phyloP scores from a whole-genome alignment of 2,113 vertebrate species.

The Cynopterus brachyotis region DNA sequence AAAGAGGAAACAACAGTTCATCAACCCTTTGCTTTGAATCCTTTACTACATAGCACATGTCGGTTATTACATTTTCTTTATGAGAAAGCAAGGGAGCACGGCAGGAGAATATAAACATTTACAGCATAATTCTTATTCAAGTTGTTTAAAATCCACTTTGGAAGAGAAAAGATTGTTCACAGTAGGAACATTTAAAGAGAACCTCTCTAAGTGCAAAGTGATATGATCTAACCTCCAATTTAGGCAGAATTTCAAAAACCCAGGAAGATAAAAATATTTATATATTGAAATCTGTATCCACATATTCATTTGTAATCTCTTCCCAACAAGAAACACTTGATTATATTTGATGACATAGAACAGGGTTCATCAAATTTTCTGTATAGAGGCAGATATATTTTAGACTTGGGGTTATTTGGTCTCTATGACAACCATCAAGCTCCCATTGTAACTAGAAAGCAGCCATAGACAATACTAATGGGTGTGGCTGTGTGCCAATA shows the following conservation, averaged over 20 bases:
- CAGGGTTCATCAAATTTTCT: not conserved
- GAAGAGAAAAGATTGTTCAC: constrained; percentile 38
- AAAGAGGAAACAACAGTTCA: not conserved
- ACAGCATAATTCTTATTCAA: constrained; percentile 50
- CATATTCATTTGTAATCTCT: not conserved
- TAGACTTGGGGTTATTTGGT: not conserved
- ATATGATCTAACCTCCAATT: not conserved
- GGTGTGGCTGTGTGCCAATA: not conserved
- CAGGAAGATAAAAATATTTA: not conserved
- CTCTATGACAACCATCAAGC: not conserved
- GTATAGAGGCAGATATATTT: not conserved
- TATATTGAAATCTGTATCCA: not conserved
- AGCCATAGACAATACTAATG: not conserved
- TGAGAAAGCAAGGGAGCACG: not conserved
- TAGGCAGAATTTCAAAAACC: not conserved
- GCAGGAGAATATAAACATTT: constrained; percentile 44
- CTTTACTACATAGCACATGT: not conserved
- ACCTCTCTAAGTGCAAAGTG: constrained; percentile 2
- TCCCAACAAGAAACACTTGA: not conserved
- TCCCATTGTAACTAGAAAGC: not conserved
- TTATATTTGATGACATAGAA: not conserved
- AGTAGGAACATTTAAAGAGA: constrained; percentile 11
- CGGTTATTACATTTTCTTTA: not conserved
- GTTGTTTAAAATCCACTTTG: constrained; percentile 29
- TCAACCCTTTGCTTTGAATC: not conserved